Conservation (phyloP, 2,888 invertebrate species). For the Serrognathus titanus region DNA sequence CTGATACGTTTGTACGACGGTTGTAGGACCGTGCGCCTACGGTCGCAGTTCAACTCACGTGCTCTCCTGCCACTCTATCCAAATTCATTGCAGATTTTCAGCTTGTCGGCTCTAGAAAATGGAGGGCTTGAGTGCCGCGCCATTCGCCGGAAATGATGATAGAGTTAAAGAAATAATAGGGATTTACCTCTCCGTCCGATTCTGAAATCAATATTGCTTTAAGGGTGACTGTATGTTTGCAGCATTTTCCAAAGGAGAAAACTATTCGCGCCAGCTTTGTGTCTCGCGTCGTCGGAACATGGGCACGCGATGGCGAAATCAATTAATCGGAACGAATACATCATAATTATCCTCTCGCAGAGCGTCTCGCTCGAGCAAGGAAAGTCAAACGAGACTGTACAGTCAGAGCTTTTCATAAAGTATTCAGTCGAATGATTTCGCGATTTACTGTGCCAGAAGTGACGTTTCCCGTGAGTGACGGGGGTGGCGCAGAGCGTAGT, state of each 20-base stretch:
- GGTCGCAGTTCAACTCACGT: too few relatives aligned
- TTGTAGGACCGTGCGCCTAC: too few relatives aligned
- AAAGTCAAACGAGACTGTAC: constrained; percentile 31
- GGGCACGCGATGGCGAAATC: too few relatives aligned
- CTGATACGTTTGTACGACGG: too few relatives aligned
- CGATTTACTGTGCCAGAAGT: constrained; percentile 38
- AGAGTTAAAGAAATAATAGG: constrained; percentile 49
- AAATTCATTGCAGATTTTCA: constrained; percentile 52
- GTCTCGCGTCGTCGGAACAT: too few relatives aligned
- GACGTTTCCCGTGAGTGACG: constrained; percentile 43
- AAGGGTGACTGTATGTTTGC: constrained; percentile 38
- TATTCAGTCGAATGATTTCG: constrained; percentile 42
- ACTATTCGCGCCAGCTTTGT: too few relatives aligned
- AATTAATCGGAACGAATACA: too few relatives aligned
- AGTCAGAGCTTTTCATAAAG: constrained; percentile 42
- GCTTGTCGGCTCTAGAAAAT: constrained; percentile 48
- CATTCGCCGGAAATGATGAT: constrained; percentile 47
- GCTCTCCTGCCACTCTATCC: constrained; percentile 40
- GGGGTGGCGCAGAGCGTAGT: constrained; percentile 30
- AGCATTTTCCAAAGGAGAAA: too few relatives aligned
- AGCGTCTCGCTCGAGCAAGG: constrained; percentile 10
- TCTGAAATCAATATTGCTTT: constrained; percentile 46
- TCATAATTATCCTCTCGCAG: too few relatives aligned
- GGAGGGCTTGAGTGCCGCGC: constrained; percentile 46
- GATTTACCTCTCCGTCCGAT: constrained; percentile 44